phyloP scores from a whole-genome alignment of 2,888 invertebrate species.

The Brachypalpus laphriformis region DNA sequence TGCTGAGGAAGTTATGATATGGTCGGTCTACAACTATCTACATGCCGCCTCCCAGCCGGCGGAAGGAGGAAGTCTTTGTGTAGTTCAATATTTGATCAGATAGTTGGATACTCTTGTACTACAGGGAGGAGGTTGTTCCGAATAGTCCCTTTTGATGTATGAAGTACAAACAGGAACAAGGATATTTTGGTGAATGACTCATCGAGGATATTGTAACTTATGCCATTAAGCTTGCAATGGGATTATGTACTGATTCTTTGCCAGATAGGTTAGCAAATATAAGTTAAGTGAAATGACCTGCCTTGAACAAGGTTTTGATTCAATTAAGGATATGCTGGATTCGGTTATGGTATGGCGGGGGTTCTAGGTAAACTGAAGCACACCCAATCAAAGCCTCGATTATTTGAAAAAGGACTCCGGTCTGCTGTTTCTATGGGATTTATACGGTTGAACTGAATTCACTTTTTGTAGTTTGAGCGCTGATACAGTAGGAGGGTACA shows the following conservation, averaged over 20 bases:
- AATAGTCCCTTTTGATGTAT: slow-evolving; percentile 12
- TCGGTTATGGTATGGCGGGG: too few relatives aligned
- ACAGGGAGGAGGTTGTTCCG: neutral
- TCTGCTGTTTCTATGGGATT: too few relatives aligned
- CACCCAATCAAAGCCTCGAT: too few relatives aligned
- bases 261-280: slow-evolving; percentile 15
- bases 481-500: too few relatives aligned
- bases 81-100: slow-evolving; percentile 32
- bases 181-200: slow-evolving; percentile 10
- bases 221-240: too few relatives aligned
- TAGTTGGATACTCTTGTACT: neutral
- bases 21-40: neutral
- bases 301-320: neutral
- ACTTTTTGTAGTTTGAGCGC: too few relatives aligned
- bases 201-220: slow-evolving; percentile 11
- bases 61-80: slow-evolving; percentile 8
- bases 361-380: too few relatives aligned
- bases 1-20: slow-evolving; percentile 54
- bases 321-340: slow-evolving; percentile 3
- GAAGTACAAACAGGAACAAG: neutral
- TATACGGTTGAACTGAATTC: too few relatives aligned
- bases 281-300: neutral
- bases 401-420: too few relatives aligned
- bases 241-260: slow-evolving; percentile 11
- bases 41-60: neutral